Evolutionary conservation across 37 sponge, comb jelly and placozoan species (phyloP).

Genomic region (Amphimedon queenslandica): DNA sequence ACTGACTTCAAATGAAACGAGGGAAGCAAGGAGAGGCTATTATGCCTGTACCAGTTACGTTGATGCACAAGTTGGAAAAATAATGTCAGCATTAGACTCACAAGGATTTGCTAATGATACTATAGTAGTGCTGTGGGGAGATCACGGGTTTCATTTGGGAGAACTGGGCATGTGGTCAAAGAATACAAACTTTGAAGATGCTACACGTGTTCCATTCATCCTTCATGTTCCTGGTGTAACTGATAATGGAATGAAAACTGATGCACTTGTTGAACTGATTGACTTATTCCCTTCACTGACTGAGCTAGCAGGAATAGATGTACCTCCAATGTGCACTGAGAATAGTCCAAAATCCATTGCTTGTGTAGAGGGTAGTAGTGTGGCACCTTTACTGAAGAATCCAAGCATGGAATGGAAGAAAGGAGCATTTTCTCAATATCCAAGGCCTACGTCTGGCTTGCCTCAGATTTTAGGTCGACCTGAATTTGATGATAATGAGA

Average conservation of each 20-base stretch:
- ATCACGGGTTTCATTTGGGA: conserved; percentile 58
- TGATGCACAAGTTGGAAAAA: conserved; percentile 13
- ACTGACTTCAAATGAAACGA: not conserved
- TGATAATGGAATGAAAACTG: conserved; percentile 10
- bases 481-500: conserved; percentile 6
- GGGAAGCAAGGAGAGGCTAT: conserved; percentile 5
- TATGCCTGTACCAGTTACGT: conserved; percentile 21
- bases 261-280: conserved; percentile 14
- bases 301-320: conserved; percentile 12
- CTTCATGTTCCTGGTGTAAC: conserved; percentile 34
- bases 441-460: not conserved
- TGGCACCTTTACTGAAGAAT: conserved; percentile 8
- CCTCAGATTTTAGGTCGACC: not conserved
- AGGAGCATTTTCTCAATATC: conserved; percentile 32
- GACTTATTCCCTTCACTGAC: conserved; percentile 28
- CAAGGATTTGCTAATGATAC: conserved; percentile 40
- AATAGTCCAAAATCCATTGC: not conserved
- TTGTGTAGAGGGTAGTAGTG: conserved; percentile 15
- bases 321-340: conserved; percentile 12
- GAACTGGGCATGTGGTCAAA: conserved; percentile 36
- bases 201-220: conserved; percentile 45
- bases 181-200: conserved; percentile 53
- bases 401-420: conserved; percentile 18
- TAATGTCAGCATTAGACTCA: conserved; percentile 1
- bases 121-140: conserved; percentile 41